A percentile compares a stretch with the other conserved stretches of the same genome.
phyloP scores from a whole-genome alignment of 2,113 vertebrate genomes.

The Thermophis baileyi region DNA sequence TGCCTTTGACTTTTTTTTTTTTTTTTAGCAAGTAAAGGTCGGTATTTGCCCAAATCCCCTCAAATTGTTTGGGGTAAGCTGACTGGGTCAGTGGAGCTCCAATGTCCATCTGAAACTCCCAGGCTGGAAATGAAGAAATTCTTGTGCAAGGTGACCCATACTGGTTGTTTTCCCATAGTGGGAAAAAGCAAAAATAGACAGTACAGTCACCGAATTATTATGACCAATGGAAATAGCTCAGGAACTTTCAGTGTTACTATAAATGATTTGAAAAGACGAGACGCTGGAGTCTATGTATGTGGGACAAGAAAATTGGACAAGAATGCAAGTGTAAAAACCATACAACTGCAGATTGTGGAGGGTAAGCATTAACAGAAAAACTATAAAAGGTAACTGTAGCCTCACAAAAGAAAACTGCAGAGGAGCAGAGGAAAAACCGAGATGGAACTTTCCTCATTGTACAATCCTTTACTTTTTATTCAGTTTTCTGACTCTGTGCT shows the following conservation, averaged over 20 bases:
- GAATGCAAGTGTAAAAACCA: rapidly evolving
- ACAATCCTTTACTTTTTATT: background rate
- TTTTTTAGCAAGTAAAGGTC: background rate
- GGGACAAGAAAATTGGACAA: background rate
- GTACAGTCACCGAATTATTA: constrained; percentile 22
- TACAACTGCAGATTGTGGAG: constrained; percentile 43
- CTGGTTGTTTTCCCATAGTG: background rate
- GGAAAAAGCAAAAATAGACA: background rate
- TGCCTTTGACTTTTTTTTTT: background rate
- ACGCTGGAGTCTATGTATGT: constrained; percentile 53
- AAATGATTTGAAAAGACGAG: constrained; percentile 40
- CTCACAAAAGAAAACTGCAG: background rate
- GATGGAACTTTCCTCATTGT: background rate
- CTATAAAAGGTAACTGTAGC: background rate
- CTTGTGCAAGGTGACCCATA: constrained; percentile 52
- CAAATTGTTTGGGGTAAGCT: constrained; percentile 23
- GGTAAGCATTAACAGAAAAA: constrained; percentile 25
- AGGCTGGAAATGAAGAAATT: rapidly evolving
- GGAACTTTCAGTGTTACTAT: constrained; percentile 51
- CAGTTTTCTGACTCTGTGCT: background rate
- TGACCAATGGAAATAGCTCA: constrained; percentile 22
- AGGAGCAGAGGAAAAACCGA: background rate
- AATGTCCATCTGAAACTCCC: constrained; percentile 36
- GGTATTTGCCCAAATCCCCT: rapidly evolving
- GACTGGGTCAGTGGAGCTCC: constrained; percentile 23